Evolutionary conservation across 2,888 invertebrate genomes (phyloP), one percentile per base, ranked within the genome.

Genomic region (Drosophila cognata): DNA sequence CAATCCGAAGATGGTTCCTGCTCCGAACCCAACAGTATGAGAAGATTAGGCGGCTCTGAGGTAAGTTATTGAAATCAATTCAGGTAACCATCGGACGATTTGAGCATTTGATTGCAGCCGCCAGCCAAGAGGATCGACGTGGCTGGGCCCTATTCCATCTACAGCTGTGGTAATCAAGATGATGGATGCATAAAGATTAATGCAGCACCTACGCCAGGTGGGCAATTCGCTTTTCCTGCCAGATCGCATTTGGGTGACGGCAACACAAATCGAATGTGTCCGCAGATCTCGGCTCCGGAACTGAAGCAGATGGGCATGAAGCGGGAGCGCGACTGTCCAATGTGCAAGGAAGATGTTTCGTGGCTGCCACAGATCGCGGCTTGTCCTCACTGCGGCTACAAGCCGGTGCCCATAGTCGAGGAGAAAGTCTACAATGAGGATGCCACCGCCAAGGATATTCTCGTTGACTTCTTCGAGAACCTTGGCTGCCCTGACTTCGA

Each of bases 281-380:
- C 59, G 0, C 65, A 65, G 28, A 16, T 50, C 0, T 55, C 75
- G 7, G 36, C 53, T 16, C 87, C 87, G 0, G 50, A 73, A n/a
- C 56, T 87, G 0, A 81, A 71, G 1, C 84, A 89, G 43, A 78
- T 75, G 59, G 68, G 66, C 18, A 59, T 82, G 6, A 59, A 60
- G 18, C 13, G 41, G 11, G 60, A 16, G 0, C 66, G 76, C 21
- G 57, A 33, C 16, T 93, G 93, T 58, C 83, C 91, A 0, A 75
- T 93, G 21, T 93, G 93, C 61, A 84, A 89, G 10, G 89, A 82
- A 70, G 91, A 93, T 46, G 84, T 93, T 4, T 82, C 89, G 0
- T 92, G 91, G 91, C 60, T 94, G 65, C 92, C 93, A 29, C 93
- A 93, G 80, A 92, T 94, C 84, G 93, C 93, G 5, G 91, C 93